phyloP scores from a whole-genome alignment of 2,113 vertebrate species.

The Glareola pratincola region DNA sequence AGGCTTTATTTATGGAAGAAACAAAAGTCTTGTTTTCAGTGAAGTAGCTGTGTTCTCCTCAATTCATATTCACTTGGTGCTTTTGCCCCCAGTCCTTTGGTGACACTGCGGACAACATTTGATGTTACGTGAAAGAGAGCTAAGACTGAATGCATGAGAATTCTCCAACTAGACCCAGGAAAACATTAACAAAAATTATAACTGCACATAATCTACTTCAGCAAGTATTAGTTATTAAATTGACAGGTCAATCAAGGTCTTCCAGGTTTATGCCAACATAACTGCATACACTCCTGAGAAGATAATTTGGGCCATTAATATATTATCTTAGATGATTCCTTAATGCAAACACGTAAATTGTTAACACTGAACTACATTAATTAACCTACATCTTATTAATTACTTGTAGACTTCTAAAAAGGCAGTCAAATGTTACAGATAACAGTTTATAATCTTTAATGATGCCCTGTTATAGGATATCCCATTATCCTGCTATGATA shows the following conservation, averaged over 20 bases:
- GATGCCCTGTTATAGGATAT: background rate
- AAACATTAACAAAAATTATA: conserved; percentile 27
- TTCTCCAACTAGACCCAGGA: background rate
- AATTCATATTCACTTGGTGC: background rate
- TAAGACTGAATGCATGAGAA: background rate
- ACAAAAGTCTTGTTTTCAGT: background rate
- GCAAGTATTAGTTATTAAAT: conserved; percentile 21
- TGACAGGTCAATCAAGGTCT: conserved; percentile 19
- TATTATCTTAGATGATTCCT: background rate
- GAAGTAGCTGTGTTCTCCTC: background rate
- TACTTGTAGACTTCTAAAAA: conserved; percentile 13
- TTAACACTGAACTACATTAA: background rate
- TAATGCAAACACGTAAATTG: conserved; percentile 3
- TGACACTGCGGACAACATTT: background rate
- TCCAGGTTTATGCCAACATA: conserved; percentile 1
- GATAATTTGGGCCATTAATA: conserved; percentile 25
- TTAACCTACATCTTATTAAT: conserved; percentile 37
- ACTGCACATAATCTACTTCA: background rate
- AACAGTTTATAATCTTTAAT: conserved; percentile 15
- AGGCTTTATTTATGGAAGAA: background rate
- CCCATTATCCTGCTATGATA: background rate
- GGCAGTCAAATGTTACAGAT: background rate
- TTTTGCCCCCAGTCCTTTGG: background rate
- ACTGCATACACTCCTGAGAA: background rate
- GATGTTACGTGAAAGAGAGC: background rate